Evolutionary conservation across 2,888 invertebrate genomes (phyloP).

Genomic region (Diarsia dahlii): DNA sequence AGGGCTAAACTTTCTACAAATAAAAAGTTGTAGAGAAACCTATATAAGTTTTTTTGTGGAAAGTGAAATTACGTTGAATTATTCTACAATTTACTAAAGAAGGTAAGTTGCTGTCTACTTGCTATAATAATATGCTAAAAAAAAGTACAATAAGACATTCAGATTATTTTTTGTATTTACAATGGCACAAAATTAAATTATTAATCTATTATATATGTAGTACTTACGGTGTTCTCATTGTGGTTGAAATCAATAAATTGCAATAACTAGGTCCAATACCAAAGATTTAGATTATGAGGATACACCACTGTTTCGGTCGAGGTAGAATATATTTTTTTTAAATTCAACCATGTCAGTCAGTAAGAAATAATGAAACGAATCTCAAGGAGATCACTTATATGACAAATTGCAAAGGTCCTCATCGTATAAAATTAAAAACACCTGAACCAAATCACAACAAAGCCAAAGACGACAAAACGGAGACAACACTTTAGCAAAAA

Average conservation of each 20-base stretch:
- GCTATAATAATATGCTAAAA: neutral
- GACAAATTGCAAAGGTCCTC: conserved; percentile 10
- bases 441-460: conserved; percentile 36
- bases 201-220: too few relatives aligned
- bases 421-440: conserved; percentile 4
- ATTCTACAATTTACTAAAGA: neutral
- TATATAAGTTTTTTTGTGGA: neutral
- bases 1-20: neutral
- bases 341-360: too few relatives aligned
- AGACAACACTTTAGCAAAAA: conserved; percentile 58
- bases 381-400: neutral
- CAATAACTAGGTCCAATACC: too few relatives aligned
- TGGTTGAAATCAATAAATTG: too few relatives aligned
- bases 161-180: neutral
- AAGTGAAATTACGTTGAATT: neutral
- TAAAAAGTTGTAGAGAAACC: neutral
- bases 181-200: too few relatives aligned
- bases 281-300: too few relatives aligned
- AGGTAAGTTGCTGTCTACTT: neutral
- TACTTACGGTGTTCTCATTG: too few relatives aligned
- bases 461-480: conserved; percentile 56
- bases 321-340: too few relatives aligned
- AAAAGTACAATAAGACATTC: neutral
- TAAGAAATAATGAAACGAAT: too few relatives aligned
- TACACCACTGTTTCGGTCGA: too few relatives aligned